Evolutionary conservation across 1,140 invertebrate species (phyloP).

Genomic region (Batillaria attramentaria): DNA sequence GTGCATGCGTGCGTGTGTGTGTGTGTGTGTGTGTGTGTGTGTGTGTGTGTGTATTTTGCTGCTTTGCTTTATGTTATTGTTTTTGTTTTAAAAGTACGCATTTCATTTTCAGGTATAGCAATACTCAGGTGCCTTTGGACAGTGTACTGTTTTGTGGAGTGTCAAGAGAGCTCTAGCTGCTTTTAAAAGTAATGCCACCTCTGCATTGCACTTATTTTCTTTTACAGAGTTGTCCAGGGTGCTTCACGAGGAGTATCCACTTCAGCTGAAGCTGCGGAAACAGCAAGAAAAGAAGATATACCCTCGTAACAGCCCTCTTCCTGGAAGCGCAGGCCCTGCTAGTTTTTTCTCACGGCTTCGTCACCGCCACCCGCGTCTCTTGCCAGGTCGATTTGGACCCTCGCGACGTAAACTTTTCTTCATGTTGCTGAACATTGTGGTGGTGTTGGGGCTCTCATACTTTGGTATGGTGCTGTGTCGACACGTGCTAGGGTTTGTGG

Average conservation of each 20-base stretch:
- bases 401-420: background rate
- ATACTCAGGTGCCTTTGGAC: background rate
- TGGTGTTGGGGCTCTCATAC: conserved; percentile 1
- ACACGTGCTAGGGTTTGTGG: conserved; percentile 3
- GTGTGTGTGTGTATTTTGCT: no score
- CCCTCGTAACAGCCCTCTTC: background rate
- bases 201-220: background rate
- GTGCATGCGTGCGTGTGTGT: no score
- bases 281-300: background rate
- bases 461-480: conserved; percentile 1
- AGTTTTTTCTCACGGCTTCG: no score
- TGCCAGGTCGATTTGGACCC: background rate
- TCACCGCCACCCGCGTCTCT: background rate
- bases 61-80: background rate
- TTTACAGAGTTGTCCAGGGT: background rate
- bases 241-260: conserved; percentile 2
- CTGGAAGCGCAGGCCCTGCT: no score
- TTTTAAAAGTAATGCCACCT: background rate
- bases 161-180: no score
- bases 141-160: background rate
- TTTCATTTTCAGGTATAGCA: background rate
- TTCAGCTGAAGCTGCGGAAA: background rate
- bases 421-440: background rate
- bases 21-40: no score
- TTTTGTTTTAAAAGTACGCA: background rate